Percentiles rank a stretch among this genome's conserved stretches.
Conservation (phyloP, 2,797 vertebrate genomes). For the Lepus oiostolus region DNA sequence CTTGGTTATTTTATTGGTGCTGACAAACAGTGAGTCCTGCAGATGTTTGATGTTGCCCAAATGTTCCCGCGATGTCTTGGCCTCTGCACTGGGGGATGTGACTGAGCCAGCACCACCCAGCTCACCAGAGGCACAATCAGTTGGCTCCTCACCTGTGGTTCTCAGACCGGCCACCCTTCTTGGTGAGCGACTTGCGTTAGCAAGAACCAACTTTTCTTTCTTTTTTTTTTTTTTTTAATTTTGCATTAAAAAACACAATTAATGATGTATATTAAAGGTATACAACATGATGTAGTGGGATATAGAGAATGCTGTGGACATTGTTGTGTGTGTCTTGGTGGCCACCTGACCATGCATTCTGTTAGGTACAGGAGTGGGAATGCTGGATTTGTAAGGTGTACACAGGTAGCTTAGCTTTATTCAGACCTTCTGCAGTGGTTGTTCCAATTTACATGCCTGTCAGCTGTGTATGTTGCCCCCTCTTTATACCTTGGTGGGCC, state of each 20-base stretch:
- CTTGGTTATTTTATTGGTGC: slow-evolving; percentile 1
- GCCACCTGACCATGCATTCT: background rate
- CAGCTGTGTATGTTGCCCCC: background rate
- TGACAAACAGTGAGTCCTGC: background rate
- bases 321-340: background rate
- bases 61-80: background rate
- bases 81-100: background rate
- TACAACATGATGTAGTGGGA: background rate
- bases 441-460: background rate
- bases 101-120: background rate
- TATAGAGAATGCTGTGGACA: background rate
- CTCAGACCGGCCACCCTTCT: background rate
- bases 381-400: background rate
- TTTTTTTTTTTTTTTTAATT: background rate
- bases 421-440: background rate
- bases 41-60: background rate
- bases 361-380: background rate
- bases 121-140: background rate
- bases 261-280: background rate
- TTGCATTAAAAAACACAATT: background rate
- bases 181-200: background rate
- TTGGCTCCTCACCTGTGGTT: background rate
- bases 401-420: background rate
- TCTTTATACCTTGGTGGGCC: background rate
- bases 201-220: background rate